These are phyloP conservation scores for Hystrix cristata DNA, from an alignment of 2,113 vertebrate genomes.

Conservation along the genomic window DNA sequence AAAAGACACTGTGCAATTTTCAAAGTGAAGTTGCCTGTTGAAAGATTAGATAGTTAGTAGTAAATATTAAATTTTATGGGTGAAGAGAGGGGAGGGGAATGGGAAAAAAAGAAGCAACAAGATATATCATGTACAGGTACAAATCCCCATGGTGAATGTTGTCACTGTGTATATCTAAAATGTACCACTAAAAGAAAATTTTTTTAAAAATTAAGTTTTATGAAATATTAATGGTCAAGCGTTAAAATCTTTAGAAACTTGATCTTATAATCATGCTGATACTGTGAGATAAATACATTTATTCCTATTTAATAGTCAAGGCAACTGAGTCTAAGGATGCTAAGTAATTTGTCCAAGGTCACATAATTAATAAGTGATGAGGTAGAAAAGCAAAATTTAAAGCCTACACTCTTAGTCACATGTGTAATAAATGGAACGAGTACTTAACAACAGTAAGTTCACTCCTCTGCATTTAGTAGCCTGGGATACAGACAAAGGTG, in stretches of 20 bases:
- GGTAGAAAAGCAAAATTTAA: not conserved
- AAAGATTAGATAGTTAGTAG: constrained; percentile 39
- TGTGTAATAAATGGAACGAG: not conserved
- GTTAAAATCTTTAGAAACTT: not conserved
- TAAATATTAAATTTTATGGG: not conserved
- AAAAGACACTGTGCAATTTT: not conserved
- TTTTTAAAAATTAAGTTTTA: not conserved
- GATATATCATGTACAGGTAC: too few species aligned
- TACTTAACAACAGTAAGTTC: not conserved
- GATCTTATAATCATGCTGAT: not conserved
- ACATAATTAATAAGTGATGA: not conserved
- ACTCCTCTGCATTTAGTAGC: not conserved
- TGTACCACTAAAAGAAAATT: too few species aligned
- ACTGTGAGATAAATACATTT: not conserved
- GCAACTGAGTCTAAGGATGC: not conserved
- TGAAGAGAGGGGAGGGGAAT: too few species aligned
- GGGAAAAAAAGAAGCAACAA: too few species aligned
- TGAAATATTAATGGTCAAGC: constrained; percentile 2
- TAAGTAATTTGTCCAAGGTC: not conserved
- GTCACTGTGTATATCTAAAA: too few species aligned
- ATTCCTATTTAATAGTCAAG: not conserved
- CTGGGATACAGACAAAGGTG: not conserved
- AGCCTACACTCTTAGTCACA: not conserved
- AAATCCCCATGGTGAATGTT: too few species aligned
- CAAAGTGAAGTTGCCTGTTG: not conserved